Conservation (phyloP, 2,113 vertebrate genomes). For the Indicator indicator region DNA sequence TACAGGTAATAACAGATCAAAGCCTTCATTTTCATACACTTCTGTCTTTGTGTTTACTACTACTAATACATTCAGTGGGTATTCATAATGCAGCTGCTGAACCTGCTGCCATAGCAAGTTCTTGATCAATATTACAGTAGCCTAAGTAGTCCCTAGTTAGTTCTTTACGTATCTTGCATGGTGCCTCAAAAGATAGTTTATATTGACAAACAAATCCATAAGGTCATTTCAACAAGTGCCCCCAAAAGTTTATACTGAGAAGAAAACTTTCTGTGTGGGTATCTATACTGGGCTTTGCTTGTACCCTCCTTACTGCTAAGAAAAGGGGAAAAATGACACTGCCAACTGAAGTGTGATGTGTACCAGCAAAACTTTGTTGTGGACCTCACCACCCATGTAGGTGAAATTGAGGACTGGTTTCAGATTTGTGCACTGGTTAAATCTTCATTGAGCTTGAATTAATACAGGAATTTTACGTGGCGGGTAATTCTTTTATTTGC, state of each 20-base stretch:
- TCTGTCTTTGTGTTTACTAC: neutral
- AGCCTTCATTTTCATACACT: neutral
- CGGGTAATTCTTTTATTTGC: neutral
- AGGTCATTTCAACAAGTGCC: neutral
- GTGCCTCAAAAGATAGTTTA: neutral
- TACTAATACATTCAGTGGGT: neutral
- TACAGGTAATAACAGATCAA: neutral
- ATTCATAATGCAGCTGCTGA: neutral
- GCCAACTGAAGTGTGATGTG: neutral
- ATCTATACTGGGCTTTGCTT: neutral
- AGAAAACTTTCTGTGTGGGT: neutral
- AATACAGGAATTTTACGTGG: neutral
- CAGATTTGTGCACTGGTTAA: neutral
- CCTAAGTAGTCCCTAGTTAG: neutral
- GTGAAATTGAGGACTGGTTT: neutral
- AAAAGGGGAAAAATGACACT: neutral
- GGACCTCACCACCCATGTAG: neutral
- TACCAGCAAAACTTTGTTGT: neutral
- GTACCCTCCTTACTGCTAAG: neutral
- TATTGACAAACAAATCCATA: neutral
- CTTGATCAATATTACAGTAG: neutral
- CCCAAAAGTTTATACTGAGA: neutral
- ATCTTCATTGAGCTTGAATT: neutral
- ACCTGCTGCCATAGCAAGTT: neutral
- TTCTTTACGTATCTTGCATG: neutral